phyloP scores from a whole-genome alignment of 2,797 vertebrate genomes.

The Heteromormyrus szaboi region DNA sequence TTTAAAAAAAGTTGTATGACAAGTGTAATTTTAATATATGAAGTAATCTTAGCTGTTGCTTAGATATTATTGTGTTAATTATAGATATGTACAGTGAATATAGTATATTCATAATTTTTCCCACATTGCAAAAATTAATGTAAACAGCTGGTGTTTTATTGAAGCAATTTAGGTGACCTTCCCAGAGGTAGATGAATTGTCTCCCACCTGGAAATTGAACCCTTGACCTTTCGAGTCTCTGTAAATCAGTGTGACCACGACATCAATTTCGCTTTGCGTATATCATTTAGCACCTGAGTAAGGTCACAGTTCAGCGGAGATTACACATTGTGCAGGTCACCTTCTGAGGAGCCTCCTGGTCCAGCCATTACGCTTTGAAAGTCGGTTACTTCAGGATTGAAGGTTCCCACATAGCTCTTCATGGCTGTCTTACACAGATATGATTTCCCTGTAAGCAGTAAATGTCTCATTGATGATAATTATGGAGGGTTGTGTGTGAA shows the following conservation, averaged over 20 bases:
- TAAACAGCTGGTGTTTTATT: not conserved
- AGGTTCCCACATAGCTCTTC: not conserved
- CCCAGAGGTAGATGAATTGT: not conserved
- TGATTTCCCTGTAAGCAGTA: not conserved
- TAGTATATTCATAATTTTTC: not conserved
- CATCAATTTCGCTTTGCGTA: not conserved
- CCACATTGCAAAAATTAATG: not conserved
- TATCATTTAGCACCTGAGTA: not conserved
- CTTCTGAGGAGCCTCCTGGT: not conserved
- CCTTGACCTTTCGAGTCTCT: not conserved
- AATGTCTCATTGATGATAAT: not conserved
- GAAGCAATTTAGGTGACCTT: not conserved
- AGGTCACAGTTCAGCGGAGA: not conserved
- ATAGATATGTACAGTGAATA: not conserved
- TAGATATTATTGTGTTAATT: not conserved
- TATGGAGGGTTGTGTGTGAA: not conserved
- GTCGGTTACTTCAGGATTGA: not conserved
- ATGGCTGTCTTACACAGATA: not conserved
- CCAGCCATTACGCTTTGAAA: not conserved
- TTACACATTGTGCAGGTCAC: not conserved
- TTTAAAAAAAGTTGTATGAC: not conserved
- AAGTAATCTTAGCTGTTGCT: not conserved
- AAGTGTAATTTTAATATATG: not conserved
- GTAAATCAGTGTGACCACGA: not conserved
- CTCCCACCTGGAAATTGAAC: conserved; percentile 23